A percentile compares a stretch with the other conserved stretches of the same genome.
Evolutionary conservation across 2,888 invertebrate species (phyloP).

Genomic region (Fissipunctia ypsillon): DNA sequence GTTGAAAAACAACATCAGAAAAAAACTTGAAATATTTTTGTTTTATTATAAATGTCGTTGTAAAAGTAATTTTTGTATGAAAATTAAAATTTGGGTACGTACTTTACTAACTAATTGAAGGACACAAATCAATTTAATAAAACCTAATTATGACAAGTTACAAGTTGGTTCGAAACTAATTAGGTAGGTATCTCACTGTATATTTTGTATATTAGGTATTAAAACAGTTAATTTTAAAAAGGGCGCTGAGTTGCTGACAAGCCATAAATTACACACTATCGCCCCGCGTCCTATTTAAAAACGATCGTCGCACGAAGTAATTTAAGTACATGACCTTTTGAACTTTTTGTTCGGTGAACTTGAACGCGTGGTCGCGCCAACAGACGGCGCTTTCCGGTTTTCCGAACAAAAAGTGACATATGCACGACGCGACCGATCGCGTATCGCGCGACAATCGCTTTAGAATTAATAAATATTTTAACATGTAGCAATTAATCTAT

Average conservation of each 20-base stretch:
- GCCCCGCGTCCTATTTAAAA: too few species aligned
- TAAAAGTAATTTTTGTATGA: constrained; percentile 4
- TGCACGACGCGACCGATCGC: too few species aligned
- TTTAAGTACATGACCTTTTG: too few species aligned
- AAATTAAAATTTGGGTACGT: not conserved
- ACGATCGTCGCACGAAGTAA: too few species aligned
- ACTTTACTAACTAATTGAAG: not conserved
- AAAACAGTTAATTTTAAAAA: too few species aligned
- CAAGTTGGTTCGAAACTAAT: not conserved
- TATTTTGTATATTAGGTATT: not conserved
- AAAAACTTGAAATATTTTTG: not conserved
- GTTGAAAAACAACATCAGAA: not conserved
- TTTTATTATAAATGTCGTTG: not conserved
- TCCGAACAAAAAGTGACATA: too few species aligned
- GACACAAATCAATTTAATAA: not conserved
- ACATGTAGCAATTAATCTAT: not conserved
- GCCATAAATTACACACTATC: too few species aligned
- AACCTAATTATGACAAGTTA: not conserved
- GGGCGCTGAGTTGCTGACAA: too few species aligned
- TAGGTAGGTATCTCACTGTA: not conserved
- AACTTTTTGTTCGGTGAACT: too few species aligned
- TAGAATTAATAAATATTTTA: not conserved
- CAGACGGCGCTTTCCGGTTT: too few species aligned
- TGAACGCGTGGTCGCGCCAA: too few species aligned
- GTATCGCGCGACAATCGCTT: too few species aligned